Conservation (phyloP, 1,140 invertebrate genomes). For the Drosophila malerkotliana region DNA sequence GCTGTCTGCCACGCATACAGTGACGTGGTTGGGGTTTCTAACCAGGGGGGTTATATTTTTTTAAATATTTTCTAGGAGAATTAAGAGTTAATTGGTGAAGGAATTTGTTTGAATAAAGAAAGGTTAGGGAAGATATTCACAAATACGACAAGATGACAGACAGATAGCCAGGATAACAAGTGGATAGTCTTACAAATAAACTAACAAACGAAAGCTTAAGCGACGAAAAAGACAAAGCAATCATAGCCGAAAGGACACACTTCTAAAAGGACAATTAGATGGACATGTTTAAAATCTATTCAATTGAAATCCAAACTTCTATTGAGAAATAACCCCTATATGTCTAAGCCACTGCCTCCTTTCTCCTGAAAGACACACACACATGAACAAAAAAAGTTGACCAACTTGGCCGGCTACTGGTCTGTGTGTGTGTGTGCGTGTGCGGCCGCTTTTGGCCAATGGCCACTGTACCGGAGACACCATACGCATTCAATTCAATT, state of each 20-base stretch:
- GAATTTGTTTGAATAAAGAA: not conserved
- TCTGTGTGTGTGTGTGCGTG: not conserved
- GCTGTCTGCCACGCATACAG: constrained; percentile 16
- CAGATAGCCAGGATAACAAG: no score
- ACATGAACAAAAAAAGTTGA: constrained; percentile 6
- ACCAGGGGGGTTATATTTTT: not conserved
- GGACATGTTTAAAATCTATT: no score
- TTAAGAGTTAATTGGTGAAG: not conserved
- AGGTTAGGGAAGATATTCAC: no score
- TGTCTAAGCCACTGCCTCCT: not conserved
- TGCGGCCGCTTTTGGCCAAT: constrained; percentile 17
- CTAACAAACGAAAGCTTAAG: no score
- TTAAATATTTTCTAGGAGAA: not conserved
- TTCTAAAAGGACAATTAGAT: no score
- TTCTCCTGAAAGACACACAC: not conserved
- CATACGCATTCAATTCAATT: constrained; percentile 81
- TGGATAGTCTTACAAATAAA: no score
- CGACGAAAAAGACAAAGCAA: no score
- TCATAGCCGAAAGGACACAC: no score
- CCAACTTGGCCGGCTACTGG: constrained; percentile 8
- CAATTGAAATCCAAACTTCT: no score
- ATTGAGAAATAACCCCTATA: not conserved
- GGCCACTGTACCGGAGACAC: constrained; percentile 49
- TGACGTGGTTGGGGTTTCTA: not conserved
- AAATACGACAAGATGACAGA: no score